Evolutionary conservation across 2,888 invertebrate species (phyloP).

Genomic region (Hydraecia micacea): DNA sequence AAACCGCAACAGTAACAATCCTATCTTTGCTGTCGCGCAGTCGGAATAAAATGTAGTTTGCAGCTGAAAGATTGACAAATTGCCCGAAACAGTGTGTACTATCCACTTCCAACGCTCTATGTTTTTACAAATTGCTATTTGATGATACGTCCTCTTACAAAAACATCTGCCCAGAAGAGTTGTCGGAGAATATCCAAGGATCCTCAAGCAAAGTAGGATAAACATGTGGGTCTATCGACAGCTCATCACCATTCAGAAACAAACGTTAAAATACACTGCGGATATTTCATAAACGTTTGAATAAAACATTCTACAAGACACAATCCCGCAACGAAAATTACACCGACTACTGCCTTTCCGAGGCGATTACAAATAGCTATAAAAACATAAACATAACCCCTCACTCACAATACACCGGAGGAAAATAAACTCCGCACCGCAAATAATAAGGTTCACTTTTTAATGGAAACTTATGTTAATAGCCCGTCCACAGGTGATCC

Average conservation of each 20-base stretch:
- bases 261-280: slow-evolving; percentile 71
- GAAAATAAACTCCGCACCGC: slow-evolving; percentile 66
- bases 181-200: slow-evolving; percentile 33
- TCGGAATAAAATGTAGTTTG: background rate
- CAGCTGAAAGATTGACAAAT: slow-evolving; percentile 20
- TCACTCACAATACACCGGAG: slow-evolving; percentile 45
- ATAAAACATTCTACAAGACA: slow-evolving; percentile 81
- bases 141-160: slow-evolving; percentile 16
- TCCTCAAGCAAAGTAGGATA: slow-evolving; percentile 30
- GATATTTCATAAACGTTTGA: slow-evolving; percentile 76
- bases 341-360: slow-evolving; percentile 70
- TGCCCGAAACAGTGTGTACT: background rate
- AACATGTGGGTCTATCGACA: slow-evolving; percentile 50
- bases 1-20: background rate
- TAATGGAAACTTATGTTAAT: slow-evolving; percentile 72
- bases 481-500: slow-evolving; percentile 84
- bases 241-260: slow-evolving; percentile 77
- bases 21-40: background rate
- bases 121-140: slow-evolving; percentile 29
- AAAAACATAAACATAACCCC: slow-evolving; percentile 79
- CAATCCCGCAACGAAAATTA: slow-evolving; percentile 78
- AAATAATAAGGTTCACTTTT: slow-evolving; percentile 73
- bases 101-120: background rate
- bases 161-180: slow-evolving; percentile 37
- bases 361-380: slow-evolving; percentile 79